Percentiles rank a stretch among this genome's conserved stretches.
These are phyloP conservation scores for Drosophila anceps DNA, from an alignment of 2,888 invertebrate genomes.

Conservation along the genomic window DNA sequence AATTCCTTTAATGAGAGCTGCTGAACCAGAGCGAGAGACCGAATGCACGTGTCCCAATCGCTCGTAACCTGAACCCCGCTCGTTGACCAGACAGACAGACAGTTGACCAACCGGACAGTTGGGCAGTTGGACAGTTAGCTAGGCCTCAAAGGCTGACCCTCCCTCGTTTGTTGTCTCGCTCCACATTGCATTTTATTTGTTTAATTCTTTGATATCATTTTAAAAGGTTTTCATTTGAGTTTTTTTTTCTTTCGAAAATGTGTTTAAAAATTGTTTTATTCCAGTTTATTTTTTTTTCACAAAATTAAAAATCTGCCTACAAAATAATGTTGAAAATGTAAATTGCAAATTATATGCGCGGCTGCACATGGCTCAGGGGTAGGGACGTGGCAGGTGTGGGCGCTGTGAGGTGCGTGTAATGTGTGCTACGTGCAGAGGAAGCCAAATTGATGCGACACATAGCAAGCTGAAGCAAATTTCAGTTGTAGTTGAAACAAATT, in stretches of 20 bases:
- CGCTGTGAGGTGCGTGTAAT: constrained; percentile 51
- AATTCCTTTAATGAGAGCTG: constrained; percentile 75
- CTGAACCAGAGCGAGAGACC: constrained; percentile 41
- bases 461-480: not conserved
- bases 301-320: constrained; percentile 20
- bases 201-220: constrained; percentile 37
- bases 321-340: constrained; percentile 56
- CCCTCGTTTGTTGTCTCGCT: constrained; percentile 32
- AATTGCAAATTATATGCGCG: constrained; percentile 60
- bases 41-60: constrained; percentile 52
- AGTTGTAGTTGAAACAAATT: not conserved
- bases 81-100: constrained; percentile 7
- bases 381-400: not conserved
- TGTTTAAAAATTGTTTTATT: constrained; percentile 22
- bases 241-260: not conserved
- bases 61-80: constrained; percentile 57
- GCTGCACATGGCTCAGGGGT: constrained; percentile 29
- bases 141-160: constrained; percentile 57
- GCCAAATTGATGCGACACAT: constrained; percentile 22
- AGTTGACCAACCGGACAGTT: constrained; percentile 5
- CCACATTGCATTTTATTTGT: constrained; percentile 58
- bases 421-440: constrained; percentile 54
- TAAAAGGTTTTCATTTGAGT: constrained; percentile 42
- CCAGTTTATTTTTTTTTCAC: constrained; percentile 21
- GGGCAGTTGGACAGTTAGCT: constrained; percentile 16